These are phyloP conservation scores for Dendronephthya gigantea DNA, from an alignment of 64 coral and sea anemone genomes.

Conservation along the genomic window DNA sequence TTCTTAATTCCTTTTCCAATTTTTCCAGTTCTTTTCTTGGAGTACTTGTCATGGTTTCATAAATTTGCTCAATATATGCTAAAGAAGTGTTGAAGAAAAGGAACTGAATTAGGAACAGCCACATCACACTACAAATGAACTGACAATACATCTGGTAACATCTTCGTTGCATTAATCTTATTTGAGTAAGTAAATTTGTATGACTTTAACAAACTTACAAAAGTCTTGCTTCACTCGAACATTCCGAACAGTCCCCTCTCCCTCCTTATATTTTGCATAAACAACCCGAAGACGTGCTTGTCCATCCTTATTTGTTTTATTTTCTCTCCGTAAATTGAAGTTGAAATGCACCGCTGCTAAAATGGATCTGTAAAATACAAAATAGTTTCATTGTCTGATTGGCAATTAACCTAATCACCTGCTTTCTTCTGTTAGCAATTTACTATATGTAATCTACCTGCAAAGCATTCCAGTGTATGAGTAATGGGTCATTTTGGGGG, in stretches of 20 bases:
- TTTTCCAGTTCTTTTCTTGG: conserved; percentile 15
- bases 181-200: not conserved
- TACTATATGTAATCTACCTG: not conserved
- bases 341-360: conserved; percentile 29
- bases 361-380: conserved; percentile 10
- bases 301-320: not conserved
- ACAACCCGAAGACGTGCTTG: not conserved
- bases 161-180: no score
- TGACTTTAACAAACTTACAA: not conserved
- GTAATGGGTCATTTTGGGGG: conserved; percentile 35
- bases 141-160: no score
- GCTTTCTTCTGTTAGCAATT: no score
- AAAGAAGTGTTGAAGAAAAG: not conserved
- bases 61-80: conserved; percentile 38
- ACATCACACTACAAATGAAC: not conserved
- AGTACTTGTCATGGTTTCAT: not conserved
- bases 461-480: conserved; percentile 34
- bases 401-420: no score
- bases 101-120: not conserved
- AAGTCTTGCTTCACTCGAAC: conserved; percentile 21
- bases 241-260: conserved; percentile 22
- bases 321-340: conserved; percentile 4
- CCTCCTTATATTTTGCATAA: conserved; percentile 13
- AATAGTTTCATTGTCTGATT: no score
- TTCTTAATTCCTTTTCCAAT: conserved; percentile 23